Conservation (phyloP, 92 coral and sea anemone genomes). For the Meandrina meandrites region DNA sequence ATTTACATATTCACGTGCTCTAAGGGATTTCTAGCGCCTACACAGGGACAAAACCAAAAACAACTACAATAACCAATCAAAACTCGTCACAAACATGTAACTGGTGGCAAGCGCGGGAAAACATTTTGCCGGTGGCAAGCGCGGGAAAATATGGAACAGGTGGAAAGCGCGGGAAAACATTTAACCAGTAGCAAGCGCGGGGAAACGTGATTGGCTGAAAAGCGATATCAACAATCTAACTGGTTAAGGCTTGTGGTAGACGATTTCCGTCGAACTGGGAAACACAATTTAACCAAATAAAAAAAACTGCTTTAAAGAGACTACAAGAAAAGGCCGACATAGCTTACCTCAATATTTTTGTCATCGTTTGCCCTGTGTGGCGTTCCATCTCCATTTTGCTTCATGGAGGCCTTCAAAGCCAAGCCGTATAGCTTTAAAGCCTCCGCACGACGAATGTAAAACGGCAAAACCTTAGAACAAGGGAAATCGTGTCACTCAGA, state of each 20-base stretch:
- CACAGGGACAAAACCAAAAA: not conserved
- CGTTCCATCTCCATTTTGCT: constrained; percentile 73
- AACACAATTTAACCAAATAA: too few relatives aligned
- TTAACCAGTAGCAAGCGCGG: not conserved
- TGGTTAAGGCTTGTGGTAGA: not conserved
- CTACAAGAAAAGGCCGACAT: not conserved
- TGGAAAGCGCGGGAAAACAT: not conserved
- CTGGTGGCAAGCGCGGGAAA: constrained; percentile 15
- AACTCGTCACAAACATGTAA: not conserved
- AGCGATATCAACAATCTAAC: not conserved
- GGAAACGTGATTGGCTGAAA: not conserved
- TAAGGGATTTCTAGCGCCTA: too few relatives aligned
- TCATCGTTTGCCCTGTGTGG: constrained; percentile 66
- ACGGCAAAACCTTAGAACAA: constrained; percentile 61
- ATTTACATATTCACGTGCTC: too few relatives aligned
- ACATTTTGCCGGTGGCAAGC: not conserved
- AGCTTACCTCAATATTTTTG: constrained; percentile 71
- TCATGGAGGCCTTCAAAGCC: constrained; percentile 77
- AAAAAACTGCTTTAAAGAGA: not conserved
- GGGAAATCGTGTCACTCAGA: not conserved
- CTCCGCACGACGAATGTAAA: constrained; percentile 64
- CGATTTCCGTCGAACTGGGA: too few relatives aligned
- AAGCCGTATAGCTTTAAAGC: constrained; percentile 72
- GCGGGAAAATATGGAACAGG: not conserved
- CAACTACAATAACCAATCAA: not conserved